Evolutionary conservation across 2,888 invertebrate species (phyloP).

Genomic region (Clivina fossor): DNA sequence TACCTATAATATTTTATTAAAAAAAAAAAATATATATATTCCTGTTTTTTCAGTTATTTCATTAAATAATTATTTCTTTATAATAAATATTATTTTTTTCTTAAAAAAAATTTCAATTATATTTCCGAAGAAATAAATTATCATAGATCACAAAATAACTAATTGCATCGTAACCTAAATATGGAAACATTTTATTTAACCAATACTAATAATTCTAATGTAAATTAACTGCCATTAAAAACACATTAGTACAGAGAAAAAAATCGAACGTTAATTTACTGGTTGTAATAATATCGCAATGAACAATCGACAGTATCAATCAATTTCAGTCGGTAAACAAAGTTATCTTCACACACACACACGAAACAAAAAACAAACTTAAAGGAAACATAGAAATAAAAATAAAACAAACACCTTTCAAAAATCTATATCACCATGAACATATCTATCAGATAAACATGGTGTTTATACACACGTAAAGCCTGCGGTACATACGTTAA

Average conservation of each 20-base stretch:
- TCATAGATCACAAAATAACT: too few species aligned
- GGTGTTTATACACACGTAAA: slow-evolving; percentile 30
- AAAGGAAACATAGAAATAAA: not conserved
- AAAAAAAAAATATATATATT: too few species aligned
- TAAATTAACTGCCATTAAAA: slow-evolving; percentile 19
- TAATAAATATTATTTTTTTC: too few species aligned
- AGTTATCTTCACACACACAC: slow-evolving; percentile 14
- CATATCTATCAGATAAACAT: slow-evolving; percentile 32
- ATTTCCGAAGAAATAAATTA: too few species aligned
- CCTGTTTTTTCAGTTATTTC: too few species aligned
- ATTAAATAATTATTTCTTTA: too few species aligned
- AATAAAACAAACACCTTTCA: slow-evolving; percentile 6
- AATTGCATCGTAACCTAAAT: too few species aligned
- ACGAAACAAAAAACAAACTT: slow-evolving; percentile 4
- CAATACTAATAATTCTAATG: slow-evolving; percentile 4
- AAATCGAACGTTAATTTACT: slow-evolving; percentile 2
- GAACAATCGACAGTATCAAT: slow-evolving; percentile 22
- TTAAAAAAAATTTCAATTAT: too few species aligned
- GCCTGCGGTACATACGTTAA: slow-evolving; percentile 22
- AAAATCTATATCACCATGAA: slow-evolving; percentile 23
- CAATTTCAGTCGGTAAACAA: slow-evolving; percentile 18
- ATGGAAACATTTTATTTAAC: too few species aligned
- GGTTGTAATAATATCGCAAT: slow-evolving; percentile 11
- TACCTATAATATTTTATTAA: too few species aligned
- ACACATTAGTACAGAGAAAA: slow-evolving; percentile 15